phyloP scores from a whole-genome alignment of 1,140 invertebrate genomes.

The Cyrtorhinus lividipennis region DNA sequence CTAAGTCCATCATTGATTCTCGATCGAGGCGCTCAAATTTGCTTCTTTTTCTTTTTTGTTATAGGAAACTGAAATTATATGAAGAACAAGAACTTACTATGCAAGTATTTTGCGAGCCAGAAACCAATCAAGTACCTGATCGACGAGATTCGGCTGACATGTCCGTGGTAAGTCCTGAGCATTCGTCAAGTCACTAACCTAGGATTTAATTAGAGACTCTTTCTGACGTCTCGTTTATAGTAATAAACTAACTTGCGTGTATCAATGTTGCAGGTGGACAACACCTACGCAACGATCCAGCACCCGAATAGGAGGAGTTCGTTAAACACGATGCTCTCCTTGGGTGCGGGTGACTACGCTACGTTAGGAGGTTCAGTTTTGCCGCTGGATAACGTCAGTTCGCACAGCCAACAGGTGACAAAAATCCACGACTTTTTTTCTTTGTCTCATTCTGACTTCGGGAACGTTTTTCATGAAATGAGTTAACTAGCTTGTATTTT shows the following conservation, averaged over 20 bases:
- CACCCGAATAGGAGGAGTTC: constrained; percentile 40
- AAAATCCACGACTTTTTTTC: too few species aligned
- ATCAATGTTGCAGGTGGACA: constrained; percentile 45
- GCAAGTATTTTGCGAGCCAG: constrained; percentile 75
- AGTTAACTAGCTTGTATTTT: constrained; percentile 12
- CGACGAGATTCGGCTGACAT: constrained; percentile 35
- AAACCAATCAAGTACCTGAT: constrained; percentile 32
- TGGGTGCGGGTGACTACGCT: constrained; percentile 48
- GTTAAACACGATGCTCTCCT: constrained; percentile 29
- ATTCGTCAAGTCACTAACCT: constrained; percentile 12
- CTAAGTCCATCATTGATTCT: too few species aligned
- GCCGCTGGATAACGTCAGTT: constrained; percentile 30
- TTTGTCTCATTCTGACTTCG: background rate
- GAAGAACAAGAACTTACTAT: constrained; percentile 86
- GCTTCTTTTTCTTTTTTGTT: too few species aligned
- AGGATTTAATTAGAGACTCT: too few species aligned
- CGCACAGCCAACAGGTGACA: constrained; percentile 28
- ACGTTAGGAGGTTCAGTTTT: constrained; percentile 42
- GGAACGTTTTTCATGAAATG: background rate
- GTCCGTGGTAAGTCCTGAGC: constrained; percentile 36
- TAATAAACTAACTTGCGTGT: too few species aligned
- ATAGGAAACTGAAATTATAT: constrained; percentile 69
- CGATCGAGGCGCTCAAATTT: too few species aligned
- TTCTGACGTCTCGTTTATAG: too few species aligned
- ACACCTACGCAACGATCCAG: constrained; percentile 77